Evolutionary conservation across 2,113 vertebrate genomes (phyloP).

Genomic region (Psophia crepitans): DNA sequence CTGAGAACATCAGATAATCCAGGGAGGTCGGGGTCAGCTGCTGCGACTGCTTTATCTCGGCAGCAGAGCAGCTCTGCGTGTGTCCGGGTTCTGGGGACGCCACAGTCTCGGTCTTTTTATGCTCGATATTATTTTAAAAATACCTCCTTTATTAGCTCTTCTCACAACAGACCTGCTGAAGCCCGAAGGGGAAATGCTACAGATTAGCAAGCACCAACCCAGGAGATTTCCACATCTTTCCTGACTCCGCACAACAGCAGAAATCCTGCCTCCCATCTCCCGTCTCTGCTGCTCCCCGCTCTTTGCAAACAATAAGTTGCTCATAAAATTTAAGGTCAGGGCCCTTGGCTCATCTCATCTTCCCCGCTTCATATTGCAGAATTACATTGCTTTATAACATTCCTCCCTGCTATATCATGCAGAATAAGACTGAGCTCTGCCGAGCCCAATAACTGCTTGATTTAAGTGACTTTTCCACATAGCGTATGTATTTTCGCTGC

Average conservation of each 20-base stretch:
- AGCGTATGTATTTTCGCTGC: background rate
- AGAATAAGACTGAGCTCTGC: background rate
- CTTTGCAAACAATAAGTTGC: background rate
- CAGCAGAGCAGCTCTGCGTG: background rate
- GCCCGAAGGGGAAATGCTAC: background rate
- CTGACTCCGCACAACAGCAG: background rate
- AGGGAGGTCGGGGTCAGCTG: constrained; percentile 74
- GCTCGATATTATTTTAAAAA: background rate
- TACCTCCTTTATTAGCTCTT: background rate
- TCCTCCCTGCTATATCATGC: background rate
- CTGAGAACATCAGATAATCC: constrained; percentile 87
- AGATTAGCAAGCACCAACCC: background rate
- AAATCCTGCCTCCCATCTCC: background rate
- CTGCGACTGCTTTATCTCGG: constrained; percentile 15
- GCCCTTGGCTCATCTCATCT: background rate
- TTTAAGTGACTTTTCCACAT: background rate
- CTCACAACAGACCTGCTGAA: background rate
- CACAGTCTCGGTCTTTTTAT: background rate
- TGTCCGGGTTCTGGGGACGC: background rate
- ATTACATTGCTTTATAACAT: background rate
- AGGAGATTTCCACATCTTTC: background rate
- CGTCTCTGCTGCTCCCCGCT: background rate
- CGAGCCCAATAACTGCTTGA: background rate
- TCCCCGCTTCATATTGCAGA: background rate
- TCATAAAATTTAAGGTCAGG: background rate